phyloP scores from a whole-genome alignment of 2,113 vertebrate genomes.

The Antennarius striatus region DNA sequence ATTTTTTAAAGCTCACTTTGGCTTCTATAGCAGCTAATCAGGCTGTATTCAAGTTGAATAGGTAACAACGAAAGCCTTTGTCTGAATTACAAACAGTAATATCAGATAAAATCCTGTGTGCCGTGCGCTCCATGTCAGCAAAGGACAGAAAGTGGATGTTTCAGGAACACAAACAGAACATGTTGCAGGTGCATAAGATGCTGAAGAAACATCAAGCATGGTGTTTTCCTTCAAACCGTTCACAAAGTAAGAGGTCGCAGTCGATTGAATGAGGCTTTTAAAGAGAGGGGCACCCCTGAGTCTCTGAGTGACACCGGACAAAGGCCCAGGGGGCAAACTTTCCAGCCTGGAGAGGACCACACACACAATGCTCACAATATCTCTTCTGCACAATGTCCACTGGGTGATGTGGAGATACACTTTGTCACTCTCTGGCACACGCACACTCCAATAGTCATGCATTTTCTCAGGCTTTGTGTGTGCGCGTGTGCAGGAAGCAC shows the following conservation, averaged over 20 bases:
- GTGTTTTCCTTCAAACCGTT: no score
- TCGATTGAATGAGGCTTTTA: no score
- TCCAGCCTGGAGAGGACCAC: constrained; percentile 20
- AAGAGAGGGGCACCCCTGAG: no score
- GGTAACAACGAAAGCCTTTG: background rate
- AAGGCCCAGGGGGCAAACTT: constrained; percentile 38
- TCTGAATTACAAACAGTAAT: background rate
- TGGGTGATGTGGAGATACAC: constrained; percentile 34
- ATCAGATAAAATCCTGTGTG: background rate
- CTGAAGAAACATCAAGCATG: no score
- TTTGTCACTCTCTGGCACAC: background rate
- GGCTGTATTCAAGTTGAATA: no score
- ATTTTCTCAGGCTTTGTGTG: constrained; percentile 11
- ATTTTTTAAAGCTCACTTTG: no score
- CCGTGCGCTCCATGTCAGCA: no score
- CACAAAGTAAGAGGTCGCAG: no score
- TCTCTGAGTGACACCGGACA: constrained; percentile 52
- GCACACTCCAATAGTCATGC: constrained; percentile 10
- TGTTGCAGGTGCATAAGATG: no score
- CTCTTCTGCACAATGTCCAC: constrained; percentile 17
- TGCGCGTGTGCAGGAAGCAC: constrained; percentile 19
- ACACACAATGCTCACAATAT: constrained; percentile 1
- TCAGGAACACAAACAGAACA: no score
- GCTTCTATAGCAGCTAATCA: no score
- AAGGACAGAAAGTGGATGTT: no score